Percentiles rank a stretch among this genome's conserved stretches.
Evolutionary conservation across 2,888 invertebrate genomes (phyloP).

Genomic region (Ferrisia virgata): DNA sequence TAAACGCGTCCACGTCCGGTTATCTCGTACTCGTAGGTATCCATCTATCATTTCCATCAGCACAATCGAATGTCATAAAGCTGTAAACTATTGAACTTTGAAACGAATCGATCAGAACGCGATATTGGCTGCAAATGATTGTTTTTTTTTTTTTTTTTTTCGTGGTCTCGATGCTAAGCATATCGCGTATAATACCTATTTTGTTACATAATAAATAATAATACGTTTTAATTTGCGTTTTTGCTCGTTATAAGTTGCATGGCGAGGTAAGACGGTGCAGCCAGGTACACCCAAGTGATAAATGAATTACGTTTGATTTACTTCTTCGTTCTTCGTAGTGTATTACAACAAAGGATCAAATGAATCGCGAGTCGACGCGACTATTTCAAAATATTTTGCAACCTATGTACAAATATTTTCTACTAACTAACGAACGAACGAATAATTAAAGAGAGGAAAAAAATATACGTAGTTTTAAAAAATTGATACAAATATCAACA

Average conservation of each 20-base stretch:
- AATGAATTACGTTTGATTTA: conserved; percentile 32
- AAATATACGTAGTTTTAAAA: too few species aligned
- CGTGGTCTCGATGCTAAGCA: not conserved
- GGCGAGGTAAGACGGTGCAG: not conserved
- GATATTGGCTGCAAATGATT: not conserved
- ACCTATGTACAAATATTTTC: conserved; percentile 11
- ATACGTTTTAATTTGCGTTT: conserved; percentile 44
- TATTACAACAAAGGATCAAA: conserved; percentile 3
- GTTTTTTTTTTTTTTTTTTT: not conserved
- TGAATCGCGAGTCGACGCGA: not conserved
- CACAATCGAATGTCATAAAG: not conserved
- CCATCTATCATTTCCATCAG: not conserved
- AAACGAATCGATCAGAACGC: not conserved
- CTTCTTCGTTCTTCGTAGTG: not conserved
- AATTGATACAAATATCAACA: conserved; percentile 1
- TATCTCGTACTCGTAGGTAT: not conserved
- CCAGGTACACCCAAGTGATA: not conserved
- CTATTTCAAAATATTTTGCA: not conserved
- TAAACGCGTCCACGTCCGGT: not conserved
- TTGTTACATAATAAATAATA: conserved; percentile 35
- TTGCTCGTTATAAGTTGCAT: conserved; percentile 46
- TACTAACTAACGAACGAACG: not conserved
- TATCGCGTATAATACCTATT: too few species aligned
- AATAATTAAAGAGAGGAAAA: too few species aligned
- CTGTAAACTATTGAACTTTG: conserved; percentile 4